These are phyloP conservation scores for Peromyscus leucopus DNA, from an alignment of 2,113 vertebrate species.

Conservation along the genomic window DNA sequence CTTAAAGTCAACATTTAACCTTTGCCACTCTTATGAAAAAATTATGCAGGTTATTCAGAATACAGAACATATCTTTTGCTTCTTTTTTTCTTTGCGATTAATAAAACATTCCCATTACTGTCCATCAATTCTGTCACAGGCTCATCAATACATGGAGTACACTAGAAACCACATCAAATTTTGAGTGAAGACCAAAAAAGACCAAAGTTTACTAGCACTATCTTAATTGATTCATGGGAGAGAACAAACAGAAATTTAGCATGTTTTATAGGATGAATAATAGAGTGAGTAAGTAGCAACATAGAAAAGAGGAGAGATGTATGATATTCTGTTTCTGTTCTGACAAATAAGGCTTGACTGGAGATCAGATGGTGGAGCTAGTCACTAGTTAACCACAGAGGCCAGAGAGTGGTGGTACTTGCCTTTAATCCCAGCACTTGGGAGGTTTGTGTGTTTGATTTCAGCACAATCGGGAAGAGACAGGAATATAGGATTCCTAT, in stretches of 20 bases:
- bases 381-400: no score
- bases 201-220: not conserved
- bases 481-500: no score
- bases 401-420: no score
- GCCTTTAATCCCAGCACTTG: no score
- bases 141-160: not conserved
- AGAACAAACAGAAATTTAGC: not conserved
- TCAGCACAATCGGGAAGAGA: no score
- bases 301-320: not conserved
- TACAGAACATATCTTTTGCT: not conserved
- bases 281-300: not conserved
- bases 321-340: no score
- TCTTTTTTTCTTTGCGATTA: not conserved
- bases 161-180: not conserved
- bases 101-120: not conserved
- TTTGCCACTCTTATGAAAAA: not conserved
- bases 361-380: no score
- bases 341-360: no score
- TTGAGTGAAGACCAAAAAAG: not conserved
- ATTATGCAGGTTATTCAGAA: not conserved
- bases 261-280: not conserved
- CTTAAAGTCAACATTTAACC: not conserved
- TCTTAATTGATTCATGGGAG: not conserved
- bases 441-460: no score
- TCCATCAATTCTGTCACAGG: not conserved